These are phyloP conservation scores for Syngnathus rostellatus DNA, from an alignment of 2,797 vertebrate species.

Conservation along the genomic window DNA sequence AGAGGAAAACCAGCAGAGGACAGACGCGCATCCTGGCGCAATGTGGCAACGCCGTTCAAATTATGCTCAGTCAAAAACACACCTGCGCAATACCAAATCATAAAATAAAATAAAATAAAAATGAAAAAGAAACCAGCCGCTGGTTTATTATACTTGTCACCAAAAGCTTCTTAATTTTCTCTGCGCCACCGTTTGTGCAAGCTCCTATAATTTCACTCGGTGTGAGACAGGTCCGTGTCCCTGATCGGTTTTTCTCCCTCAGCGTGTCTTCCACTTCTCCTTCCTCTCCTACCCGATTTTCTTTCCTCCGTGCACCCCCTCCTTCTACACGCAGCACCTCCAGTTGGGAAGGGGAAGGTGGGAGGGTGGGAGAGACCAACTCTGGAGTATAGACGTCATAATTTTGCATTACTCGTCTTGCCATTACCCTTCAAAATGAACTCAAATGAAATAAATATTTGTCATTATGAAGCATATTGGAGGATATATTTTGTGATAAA, in stretches of 20 bases:
- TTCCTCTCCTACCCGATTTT: conserved; percentile 38
- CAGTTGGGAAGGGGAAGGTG: conserved; percentile 45
- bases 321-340: conserved; percentile 60
- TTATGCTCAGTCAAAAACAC: conserved; percentile 52
- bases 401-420: neutral
- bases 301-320: conserved; percentile 53
- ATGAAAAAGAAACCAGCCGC: conserved; percentile 1
- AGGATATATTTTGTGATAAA: neutral
- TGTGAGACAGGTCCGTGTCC: conserved; percentile 50
- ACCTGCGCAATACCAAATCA: conserved; percentile 16
- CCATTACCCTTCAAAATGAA: neutral
- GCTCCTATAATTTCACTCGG: conserved; percentile 57
- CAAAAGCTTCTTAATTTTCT: conserved; percentile 44
- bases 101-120: neutral
- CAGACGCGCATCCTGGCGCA: conserved; percentile 70
- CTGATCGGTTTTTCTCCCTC: conserved; percentile 64
- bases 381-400: conserved; percentile 14
- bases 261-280: conserved; percentile 19
- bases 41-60: conserved; percentile 49
- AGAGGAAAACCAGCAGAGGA: conserved; percentile 61
- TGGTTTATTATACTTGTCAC: conserved; percentile 33
- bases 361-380: conserved; percentile 28
- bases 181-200: conserved; percentile 29
- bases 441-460: neutral
- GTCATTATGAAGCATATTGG: neutral